Evolutionary conservation across 2,113 vertebrate species (phyloP).

Genomic region (Oncorhynchus kisutch): DNA sequence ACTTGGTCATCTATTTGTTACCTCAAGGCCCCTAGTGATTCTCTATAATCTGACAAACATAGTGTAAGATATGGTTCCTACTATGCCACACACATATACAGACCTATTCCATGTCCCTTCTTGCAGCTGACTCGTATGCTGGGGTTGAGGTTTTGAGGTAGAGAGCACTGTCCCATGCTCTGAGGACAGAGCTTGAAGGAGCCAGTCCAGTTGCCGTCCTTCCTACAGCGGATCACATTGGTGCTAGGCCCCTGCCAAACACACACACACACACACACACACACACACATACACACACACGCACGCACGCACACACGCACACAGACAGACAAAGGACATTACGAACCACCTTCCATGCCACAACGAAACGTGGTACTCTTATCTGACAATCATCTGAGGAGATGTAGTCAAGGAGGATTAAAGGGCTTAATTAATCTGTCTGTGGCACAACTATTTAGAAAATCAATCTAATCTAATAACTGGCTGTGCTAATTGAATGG

Average conservation of each 20-base stretch:
- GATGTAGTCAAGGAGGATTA: constrained; percentile 63
- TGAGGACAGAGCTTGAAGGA: constrained; percentile 87
- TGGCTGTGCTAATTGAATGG: constrained; percentile 64
- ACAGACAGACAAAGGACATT: constrained; percentile 48
- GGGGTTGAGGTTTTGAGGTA: constrained; percentile 84
- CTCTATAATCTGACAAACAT: no score
- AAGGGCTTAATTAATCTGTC: constrained; percentile 69
- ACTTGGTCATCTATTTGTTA: no score
- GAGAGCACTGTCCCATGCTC: constrained; percentile 86
- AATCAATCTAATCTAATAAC: constrained; percentile 71
- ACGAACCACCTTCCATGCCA: constrained; percentile 51
- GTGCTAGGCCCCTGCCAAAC: constrained; percentile 72
- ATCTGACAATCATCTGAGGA: constrained; percentile 31
- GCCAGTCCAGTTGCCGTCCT: constrained; percentile 94
- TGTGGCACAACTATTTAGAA: constrained; percentile 58
- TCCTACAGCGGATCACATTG: constrained; percentile 90
- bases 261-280: constrained; percentile 1
- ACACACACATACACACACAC: constrained; percentile 25
- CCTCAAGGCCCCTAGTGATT: no score
- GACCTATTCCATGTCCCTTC: constrained; percentile 88
- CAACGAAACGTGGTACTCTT: constrained; percentile 52
- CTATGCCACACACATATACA: constrained; percentile 34
- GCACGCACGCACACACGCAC: no score
- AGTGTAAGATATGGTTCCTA: no score
- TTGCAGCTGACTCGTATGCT: constrained; percentile 85